Evolutionary conservation across 2,797 vertebrate genomes (phyloP), one percentile per base, ranked within the genome.

Genomic region (Picus viridis): DNA sequence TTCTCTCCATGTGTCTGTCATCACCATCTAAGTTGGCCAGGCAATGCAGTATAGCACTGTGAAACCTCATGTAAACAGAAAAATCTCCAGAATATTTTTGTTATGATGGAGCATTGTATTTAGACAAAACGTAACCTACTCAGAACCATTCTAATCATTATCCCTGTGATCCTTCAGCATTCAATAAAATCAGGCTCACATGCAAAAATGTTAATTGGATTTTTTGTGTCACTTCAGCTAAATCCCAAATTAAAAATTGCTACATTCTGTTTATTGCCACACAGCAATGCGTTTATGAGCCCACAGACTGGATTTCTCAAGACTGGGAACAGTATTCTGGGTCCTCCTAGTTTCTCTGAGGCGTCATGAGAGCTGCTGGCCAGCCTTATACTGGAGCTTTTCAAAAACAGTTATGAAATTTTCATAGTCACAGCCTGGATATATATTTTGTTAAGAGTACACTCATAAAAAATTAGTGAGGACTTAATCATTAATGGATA

Each of bases 401-500:
- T 92, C 45, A 81, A 82, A 95, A 92, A 56, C 80, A 82, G 16
- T 94, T 95, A 86, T 3, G 71, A 84, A 79, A 93, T 80, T 91
- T 94, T 93, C 89, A 86, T 47, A 76, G 83, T 93, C 73, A 41
- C 45, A 72, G 87, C n/a, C 49, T 62, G 58, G 47, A n/a, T 77
- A 65, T 84, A 91, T 68, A 84, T 95, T 88, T 89, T 95, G 81
- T 83, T 89, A 82, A 89, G 74, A 89, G 71, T 62, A 80, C 51
- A 29, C 74, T 88, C 88, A 71, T 96, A 32, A 87, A 87, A 93
- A 86, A 73, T 30, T 87, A 76, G 87, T 82, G 68, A 88, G 45
- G 49, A 58, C 71, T 93, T 92, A 94, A 95, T 95, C 89, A 95
- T 96, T 96, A 94, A 95, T 96, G 94, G 86, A 63, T 76, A 84